Evolutionary conservation across 1,140 invertebrate genomes (phyloP).

Genomic region (Matsumurasca onukii): DNA sequence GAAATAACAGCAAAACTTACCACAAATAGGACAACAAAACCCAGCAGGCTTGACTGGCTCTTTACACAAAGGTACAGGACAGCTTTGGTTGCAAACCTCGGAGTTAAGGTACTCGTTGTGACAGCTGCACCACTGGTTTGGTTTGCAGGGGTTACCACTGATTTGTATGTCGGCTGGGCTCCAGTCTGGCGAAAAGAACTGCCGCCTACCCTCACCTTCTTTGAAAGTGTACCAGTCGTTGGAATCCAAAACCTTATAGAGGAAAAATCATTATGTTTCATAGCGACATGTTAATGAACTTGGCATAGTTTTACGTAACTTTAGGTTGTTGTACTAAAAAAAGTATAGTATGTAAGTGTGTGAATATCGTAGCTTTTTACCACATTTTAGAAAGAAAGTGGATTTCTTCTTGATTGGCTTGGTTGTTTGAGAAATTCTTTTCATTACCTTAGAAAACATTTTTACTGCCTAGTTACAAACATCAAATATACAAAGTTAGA

Average conservation of each 20-base stretch:
- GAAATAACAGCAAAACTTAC: constrained; percentile 27
- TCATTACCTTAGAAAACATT: too few relatives aligned
- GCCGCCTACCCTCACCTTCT: not conserved
- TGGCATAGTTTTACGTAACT: too few relatives aligned
- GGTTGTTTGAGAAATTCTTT: too few relatives aligned
- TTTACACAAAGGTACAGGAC: constrained; percentile 21
- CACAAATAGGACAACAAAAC: constrained; percentile 29
- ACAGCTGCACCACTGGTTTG: not conserved
- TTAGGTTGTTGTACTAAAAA: too few relatives aligned
- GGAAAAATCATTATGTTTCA: too few relatives aligned
- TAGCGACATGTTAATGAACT: too few relatives aligned
- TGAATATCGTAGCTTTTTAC: too few relatives aligned
- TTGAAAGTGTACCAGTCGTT: not conserved
- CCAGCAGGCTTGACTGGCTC: constrained; percentile 25
- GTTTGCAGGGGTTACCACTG: not conserved
- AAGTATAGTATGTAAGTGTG: too few relatives aligned
- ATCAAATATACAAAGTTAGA: too few relatives aligned
- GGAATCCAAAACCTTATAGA: not conserved
- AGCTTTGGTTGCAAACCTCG: constrained; percentile 12
- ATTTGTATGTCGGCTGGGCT: not conserved
- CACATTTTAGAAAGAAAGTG: too few relatives aligned
- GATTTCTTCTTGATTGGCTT: too few relatives aligned
- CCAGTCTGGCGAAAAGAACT: not conserved
- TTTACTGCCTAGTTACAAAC: too few relatives aligned
- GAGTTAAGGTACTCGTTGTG: constrained; percentile 7